Conservation (phyloP, 2,888 invertebrate species). For the Agonum fuliginosum region DNA sequence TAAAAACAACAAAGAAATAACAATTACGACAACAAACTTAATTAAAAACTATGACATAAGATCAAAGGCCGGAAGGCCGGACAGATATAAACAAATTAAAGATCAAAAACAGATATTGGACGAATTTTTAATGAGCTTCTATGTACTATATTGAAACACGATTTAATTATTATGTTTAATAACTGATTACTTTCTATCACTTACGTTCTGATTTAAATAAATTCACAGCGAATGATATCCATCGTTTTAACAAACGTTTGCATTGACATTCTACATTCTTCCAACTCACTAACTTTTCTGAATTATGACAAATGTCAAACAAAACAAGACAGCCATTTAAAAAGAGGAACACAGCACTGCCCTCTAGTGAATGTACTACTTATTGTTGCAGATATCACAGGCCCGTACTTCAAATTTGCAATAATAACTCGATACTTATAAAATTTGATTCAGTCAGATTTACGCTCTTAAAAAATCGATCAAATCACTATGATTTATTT, state of each 20-base stretch:
- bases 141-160: conserved; percentile 7
- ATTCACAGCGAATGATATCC: conserved; percentile 52
- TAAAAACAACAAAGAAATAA: conserved; percentile 45
- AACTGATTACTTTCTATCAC: conserved; percentile 24
- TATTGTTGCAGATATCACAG: conserved; percentile 24
- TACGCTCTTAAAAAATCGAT: too few relatives aligned
- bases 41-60: conserved; percentile 49
- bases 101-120: conserved; percentile 34
- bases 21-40: conserved; percentile 35
- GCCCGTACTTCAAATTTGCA: not conserved
- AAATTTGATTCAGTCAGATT: too few relatives aligned
- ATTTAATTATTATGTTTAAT: conserved; percentile 35
- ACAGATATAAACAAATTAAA: conserved; percentile 47
- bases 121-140: conserved; percentile 54
- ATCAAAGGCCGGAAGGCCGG: conserved; percentile 59
- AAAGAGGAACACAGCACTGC: conserved; percentile 42
- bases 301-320: conserved; percentile 58
- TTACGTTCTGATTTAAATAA: conserved; percentile 56
- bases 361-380: conserved; percentile 19
- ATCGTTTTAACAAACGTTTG: conserved; percentile 44
- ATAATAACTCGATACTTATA: not conserved
- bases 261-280: conserved; percentile 54
- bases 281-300: conserved; percentile 43
- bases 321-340: conserved; percentile 60
- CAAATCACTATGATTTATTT: too few relatives aligned